Base-by-base conservation (phyloP, 2,888 invertebrate genomes). In the Scaptodrosophila latifasciaeformis region DNA sequence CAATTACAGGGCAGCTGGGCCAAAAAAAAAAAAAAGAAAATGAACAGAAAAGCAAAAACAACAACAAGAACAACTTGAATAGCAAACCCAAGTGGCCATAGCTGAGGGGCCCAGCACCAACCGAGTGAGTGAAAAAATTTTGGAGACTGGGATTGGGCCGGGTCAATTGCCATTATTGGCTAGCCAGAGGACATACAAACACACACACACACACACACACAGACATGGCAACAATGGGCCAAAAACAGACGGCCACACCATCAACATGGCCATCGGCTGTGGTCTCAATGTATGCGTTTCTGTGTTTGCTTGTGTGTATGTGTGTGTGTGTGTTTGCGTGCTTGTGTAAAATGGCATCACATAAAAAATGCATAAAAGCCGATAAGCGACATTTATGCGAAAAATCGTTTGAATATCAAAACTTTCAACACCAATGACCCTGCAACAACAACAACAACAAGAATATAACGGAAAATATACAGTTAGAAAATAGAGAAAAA, bases 91-190 rank as follows among this genome's bases (percentile, higher is more conserved):
- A 17, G 51, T 75, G 52, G 78, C 76, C 78, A 78, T 72, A 78
- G 76, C 64, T 62, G 47, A 43, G 51, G 35, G 37, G 13, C 17
- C 37, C 17, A 12, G 24, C 13, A n/a, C n/a, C n/a, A n/a, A n/a
- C n/a, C n/a, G n/a, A n/a, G n/a, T n/a, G n/a, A n/a, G n/a, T n/a
- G n/a, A n/a, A n/a, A n/a, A n/a, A n/a, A n/a, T n/a, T n/a, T n/a
- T n/a, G n/a, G n/a, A n/a, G n/a, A n/a, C n/a, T n/a, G n/a, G n/a
- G n/a, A n/a, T n/a, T n/a, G n/a, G 30, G 30, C 48, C 60, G 40
- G 64, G 74, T 70, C 72, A 79, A 75, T 75, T 72, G 64, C 77
- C 75, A 76, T 76, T 76, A 76, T 76, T 76, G 75, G 75, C 77
- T 79, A 68, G 80, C n/a, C n/a, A n/a, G n/a, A n/a, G n/a, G n/a